These are phyloP conservation scores for Garra rufa DNA, from an alignment of 2,113 vertebrate genomes.

Conservation along the genomic window DNA sequence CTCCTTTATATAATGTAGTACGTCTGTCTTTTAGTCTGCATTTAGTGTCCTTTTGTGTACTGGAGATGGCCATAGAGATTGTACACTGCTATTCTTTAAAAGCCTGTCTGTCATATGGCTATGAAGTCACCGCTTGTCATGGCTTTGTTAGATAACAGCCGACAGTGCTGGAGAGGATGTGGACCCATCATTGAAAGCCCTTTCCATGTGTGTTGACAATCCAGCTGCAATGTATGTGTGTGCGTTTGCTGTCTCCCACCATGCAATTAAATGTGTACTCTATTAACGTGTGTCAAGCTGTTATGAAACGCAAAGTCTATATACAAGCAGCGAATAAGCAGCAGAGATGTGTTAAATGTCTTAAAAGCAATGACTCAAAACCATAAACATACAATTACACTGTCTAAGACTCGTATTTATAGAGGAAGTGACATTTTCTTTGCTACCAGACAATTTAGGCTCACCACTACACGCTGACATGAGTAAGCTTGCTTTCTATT, in stretches of 20 bases:
- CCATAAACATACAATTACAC: slow-evolving; percentile 39
- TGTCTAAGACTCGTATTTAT: slow-evolving; percentile 28
- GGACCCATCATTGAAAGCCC: not conserved
- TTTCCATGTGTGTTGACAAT: not conserved
- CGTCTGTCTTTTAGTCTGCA: not conserved
- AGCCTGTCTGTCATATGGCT: not conserved
- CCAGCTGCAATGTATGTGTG: not conserved
- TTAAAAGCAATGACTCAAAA: slow-evolving; percentile 38
- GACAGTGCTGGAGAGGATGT: not conserved
- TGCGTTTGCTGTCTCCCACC: not conserved
- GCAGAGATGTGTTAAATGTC: slow-evolving; percentile 9
- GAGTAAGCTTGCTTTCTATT: slow-evolving; percentile 24
- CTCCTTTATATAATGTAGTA: not conserved
- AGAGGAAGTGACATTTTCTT: slow-evolving; percentile 32
- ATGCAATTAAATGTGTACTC: not conserved
- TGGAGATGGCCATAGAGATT: not conserved
- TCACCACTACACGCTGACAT: slow-evolving; percentile 21
- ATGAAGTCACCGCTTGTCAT: not conserved
- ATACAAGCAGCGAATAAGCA: not conserved
- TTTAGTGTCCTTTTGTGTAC: not conserved
- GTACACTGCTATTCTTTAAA: not conserved
- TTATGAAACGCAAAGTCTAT: not conserved
- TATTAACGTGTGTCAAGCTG: not conserved
- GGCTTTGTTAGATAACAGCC: slow-evolving; percentile 32
- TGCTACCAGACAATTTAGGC: slow-evolving; percentile 2